Conservation (phyloP, 2,113 vertebrate species). For the Baryphthengus martii region DNA sequence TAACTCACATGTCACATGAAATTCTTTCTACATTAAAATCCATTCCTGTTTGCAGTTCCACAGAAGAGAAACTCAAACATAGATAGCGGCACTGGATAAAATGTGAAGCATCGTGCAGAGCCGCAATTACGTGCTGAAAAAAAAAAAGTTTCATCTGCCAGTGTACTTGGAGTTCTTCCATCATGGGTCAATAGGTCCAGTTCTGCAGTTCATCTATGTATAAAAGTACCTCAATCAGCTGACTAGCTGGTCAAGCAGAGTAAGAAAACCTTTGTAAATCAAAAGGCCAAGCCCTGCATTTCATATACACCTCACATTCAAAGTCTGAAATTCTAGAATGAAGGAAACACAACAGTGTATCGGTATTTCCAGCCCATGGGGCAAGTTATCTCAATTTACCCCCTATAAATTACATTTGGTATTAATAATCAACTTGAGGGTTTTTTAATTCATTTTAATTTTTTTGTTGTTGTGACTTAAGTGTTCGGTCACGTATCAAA, state of each 20-base stretch:
- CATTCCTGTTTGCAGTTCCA: not conserved
- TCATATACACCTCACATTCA: not conserved
- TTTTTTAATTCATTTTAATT: not conserved
- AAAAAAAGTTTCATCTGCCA: not conserved
- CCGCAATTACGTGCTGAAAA: not conserved
- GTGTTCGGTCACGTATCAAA: not conserved
- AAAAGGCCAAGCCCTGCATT: not conserved
- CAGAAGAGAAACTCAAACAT: not conserved
- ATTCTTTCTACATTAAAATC: not conserved
- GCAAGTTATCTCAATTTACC: not conserved
- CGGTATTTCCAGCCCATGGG: not conserved
- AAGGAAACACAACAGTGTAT: fast-evolving
- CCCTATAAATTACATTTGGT: not conserved
- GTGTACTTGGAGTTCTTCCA: not conserved
- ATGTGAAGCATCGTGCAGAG: fast-evolving
- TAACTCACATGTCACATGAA: not conserved
- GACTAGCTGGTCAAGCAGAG: not conserved
- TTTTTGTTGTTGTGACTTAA: not conserved
- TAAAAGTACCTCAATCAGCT: not conserved
- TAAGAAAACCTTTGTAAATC: not conserved
- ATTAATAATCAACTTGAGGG: not conserved
- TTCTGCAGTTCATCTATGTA: not conserved
- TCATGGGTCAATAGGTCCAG: not conserved
- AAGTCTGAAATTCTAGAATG: not conserved
- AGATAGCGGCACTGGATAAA: not conserved